Evolutionary conservation across 1,140 invertebrate genomes (phyloP).

Genomic region (Heliothis subflexa): DNA sequence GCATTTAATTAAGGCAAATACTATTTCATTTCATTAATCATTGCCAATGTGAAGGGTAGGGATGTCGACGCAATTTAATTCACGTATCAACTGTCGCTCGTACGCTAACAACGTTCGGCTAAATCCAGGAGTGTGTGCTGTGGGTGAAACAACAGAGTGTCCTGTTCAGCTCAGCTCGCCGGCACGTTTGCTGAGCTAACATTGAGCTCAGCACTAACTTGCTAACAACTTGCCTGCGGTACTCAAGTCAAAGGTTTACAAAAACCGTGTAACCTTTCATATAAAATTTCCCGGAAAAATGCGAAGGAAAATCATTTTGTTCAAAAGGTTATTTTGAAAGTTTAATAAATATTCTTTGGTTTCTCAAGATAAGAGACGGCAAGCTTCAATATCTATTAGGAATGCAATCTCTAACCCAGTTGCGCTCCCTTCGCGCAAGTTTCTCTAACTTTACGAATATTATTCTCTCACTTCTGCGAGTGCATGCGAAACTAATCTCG

Average conservation of each 20-base stretch:
- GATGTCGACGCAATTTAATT: no score
- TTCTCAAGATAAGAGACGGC: slow-evolving; percentile 7
- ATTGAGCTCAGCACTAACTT: no score
- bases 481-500: neutral
- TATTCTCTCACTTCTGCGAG: neutral
- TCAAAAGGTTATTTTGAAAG: neutral
- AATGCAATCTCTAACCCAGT: slow-evolving; percentile 27
- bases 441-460: slow-evolving; percentile 24
- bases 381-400: slow-evolving; percentile 13
- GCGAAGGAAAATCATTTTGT: neutral
- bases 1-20: no score
- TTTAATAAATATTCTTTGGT: slow-evolving; percentile 10
- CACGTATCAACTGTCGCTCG: no score
- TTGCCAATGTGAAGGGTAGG: no score
- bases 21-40: no score
- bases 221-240: no score
- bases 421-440: neutral
- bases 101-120: no score
- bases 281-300: neutral
- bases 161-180: no score
- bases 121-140: no score
- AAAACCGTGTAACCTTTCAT: neutral
- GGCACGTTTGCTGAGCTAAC: no score
- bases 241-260: neutral
- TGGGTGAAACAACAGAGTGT: no score